These are phyloP conservation scores for Galleria mellonella DNA, from an alignment of 1,140 invertebrate genomes.

Conservation along the genomic window DNA sequence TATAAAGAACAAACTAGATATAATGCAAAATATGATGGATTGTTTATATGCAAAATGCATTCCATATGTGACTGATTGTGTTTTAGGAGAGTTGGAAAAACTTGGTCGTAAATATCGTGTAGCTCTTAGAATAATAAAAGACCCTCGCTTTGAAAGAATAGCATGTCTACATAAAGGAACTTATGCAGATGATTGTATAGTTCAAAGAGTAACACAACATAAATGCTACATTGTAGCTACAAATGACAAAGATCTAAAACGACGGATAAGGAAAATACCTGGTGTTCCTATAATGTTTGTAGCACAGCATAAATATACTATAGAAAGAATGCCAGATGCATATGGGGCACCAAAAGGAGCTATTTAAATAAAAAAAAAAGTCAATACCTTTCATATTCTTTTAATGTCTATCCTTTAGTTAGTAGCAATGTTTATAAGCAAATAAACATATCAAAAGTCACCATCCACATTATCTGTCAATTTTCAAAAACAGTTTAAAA, in stretches of 20 bases:
- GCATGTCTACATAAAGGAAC: conserved; percentile 98
- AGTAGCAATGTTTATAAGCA: background rate
- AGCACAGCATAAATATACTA: conserved; percentile 93
- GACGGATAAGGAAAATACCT: conserved; percentile 97
- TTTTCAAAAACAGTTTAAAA: too few species aligned
- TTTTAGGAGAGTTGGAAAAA: conserved; percentile 98
- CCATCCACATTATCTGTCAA: too few species aligned
- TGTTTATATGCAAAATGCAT: conserved; percentile 99
- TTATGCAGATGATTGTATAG: conserved; percentile 99
- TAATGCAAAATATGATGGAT: conserved; percentile 98
- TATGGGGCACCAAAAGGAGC: conserved; percentile 89
- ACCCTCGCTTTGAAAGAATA: conserved; percentile 94
- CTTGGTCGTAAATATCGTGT: conserved; percentile 96
- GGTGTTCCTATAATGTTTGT: conserved; percentile 99
- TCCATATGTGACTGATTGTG: conserved; percentile 99
- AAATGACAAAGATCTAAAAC: conserved; percentile 98
- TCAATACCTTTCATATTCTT: conserved; percentile 5
- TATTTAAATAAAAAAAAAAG: conserved; percentile 35
- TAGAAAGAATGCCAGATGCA: conserved; percentile 98
- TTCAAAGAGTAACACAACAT: conserved; percentile 97
- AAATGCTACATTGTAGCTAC: conserved; percentile 99
- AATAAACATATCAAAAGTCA: too few species aligned
- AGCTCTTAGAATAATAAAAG: conserved; percentile 96
- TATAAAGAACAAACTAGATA: conserved; percentile 98
- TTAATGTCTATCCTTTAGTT: conserved; percentile 13